Evolutionary conservation across 2,113 vertebrate genomes (phyloP).

Genomic region (Typhlomys cinereus): DNA sequence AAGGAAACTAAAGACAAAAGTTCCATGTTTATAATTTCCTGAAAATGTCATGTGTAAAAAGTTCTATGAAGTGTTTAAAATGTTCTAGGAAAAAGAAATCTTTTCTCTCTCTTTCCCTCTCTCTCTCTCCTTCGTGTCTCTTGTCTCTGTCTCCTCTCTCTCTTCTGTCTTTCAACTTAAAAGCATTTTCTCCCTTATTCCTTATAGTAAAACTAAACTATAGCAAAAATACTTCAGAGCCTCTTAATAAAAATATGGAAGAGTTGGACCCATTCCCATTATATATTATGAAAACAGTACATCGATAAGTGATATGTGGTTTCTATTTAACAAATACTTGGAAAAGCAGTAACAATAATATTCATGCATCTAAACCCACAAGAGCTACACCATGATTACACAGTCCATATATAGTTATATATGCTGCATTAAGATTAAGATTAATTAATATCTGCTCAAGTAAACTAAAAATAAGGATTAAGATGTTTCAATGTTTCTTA

Average conservation of each 20-base stretch:
- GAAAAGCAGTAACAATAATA: not conserved
- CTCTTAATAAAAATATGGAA: not conserved
- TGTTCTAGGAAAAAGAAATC: not conserved
- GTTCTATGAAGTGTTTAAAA: not conserved
- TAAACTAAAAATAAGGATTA: not conserved
- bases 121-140: accelerated
- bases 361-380: not conserved
- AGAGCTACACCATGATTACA: not conserved
- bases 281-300: not conserved
- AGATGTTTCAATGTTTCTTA: not conserved
- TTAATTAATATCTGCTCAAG: not conserved
- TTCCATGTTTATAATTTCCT: not conserved
- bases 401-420: not conserved
- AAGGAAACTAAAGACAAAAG: not conserved
- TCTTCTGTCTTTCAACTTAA: not conserved
- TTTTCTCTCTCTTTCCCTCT: not conserved
- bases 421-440: not conserved
- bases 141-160: no score
- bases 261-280: not conserved
- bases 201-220: not conserved
- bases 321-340: not conserved
- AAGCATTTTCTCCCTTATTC: not conserved
- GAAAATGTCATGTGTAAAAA: not conserved
- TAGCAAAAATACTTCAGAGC: not conserved
- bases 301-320: not conserved